Evolutionary conservation across 1,140 invertebrate genomes (phyloP), one percentile per base, ranked within the genome.

Genomic region (Aphaenogaster rudis): DNA sequence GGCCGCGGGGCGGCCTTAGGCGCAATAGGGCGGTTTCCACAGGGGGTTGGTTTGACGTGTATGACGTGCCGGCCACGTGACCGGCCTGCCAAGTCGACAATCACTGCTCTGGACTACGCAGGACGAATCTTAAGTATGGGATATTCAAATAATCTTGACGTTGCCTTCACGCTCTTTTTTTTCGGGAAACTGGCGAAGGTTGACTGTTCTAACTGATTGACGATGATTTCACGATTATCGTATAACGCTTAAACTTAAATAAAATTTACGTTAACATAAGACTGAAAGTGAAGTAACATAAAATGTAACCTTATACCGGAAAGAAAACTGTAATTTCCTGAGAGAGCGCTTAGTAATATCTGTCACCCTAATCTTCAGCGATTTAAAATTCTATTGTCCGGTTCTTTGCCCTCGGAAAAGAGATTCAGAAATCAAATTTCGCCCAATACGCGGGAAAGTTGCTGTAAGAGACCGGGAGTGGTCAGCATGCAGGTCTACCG

Each of bases 41-140:
- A 78, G 91, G 91, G 92, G 93, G 91, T 90, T 86, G 92, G 92
- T 95, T 95, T 95, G 95, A 95, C 93, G 95, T 93, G 92, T 95
- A 95, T 95, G 95, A 95, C 95, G 94, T 95, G 94, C 93, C 88
- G 85, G 92, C 91, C 94, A 94, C 95, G 95, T 95, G 95, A 95
- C 94, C 89, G n/a, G 95, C 91, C 87, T 95, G 89, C 92, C 89
- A 93, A 95, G 61, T 90, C 93, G 93, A 94, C 94, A 95, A 95
- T 95, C 95, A 95, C 94, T 94, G 94, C 93, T 88, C 86, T 74
- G 85, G 45, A 92, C 91, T 92, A 95, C 94, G 95, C 93, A 91
- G 80, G 92, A 92, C 91, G 95, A 95, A 95, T 95, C 91, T 95
- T 95, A 95, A 95, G 93, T 94, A 91, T 86, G 90, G 80, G 91